A percentile compares a stretch with the other conserved stretches of the same genome.
Conservation (phyloP, 1,140 invertebrate genomes). For the Cylas formicarius region DNA sequence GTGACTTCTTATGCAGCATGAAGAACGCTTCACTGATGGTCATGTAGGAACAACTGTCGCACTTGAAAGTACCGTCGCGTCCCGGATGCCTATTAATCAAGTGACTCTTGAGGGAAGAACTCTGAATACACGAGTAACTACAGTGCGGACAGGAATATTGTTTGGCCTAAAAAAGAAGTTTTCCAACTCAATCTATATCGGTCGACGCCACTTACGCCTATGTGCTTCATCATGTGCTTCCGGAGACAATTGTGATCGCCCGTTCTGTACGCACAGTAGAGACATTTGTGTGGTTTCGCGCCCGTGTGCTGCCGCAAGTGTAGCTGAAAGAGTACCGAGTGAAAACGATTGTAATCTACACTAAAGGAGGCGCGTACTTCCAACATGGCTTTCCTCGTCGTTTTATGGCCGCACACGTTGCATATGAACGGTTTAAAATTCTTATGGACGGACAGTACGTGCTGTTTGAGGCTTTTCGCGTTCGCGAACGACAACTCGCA, state of each 20-base stretch:
- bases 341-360: conserved; percentile 2
- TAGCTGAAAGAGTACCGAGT: conserved; percentile 22
- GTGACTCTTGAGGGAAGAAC: conserved; percentile 60
- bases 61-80: conserved; percentile 49
- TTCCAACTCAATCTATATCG: background rate
- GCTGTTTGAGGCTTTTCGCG: conserved; percentile 66
- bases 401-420: conserved; percentile 66
- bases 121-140: conserved; percentile 60
- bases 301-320: conserved; percentile 65
- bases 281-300: conserved; percentile 67
- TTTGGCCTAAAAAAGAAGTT: conserved; percentile 22
- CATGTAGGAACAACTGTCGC: conserved; percentile 51
- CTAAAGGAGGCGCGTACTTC: conserved; percentile 44
- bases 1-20: conserved; percentile 50
- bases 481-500: conserved; percentile 65
- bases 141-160: conserved; percentile 62
- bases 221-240: conserved; percentile 68
- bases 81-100: conserved; percentile 57
- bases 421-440: conserved; percentile 71
- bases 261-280: conserved; percentile 57
- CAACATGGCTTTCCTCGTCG: conserved; percentile 59
- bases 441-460: conserved; percentile 69
- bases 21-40: conserved; percentile 54
- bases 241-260: conserved; percentile 66
- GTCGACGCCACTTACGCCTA: conserved; percentile 46